Base-by-base conservation (phyloP, 2,888 invertebrate species). In the Caenorhabditis japonica region DNA sequence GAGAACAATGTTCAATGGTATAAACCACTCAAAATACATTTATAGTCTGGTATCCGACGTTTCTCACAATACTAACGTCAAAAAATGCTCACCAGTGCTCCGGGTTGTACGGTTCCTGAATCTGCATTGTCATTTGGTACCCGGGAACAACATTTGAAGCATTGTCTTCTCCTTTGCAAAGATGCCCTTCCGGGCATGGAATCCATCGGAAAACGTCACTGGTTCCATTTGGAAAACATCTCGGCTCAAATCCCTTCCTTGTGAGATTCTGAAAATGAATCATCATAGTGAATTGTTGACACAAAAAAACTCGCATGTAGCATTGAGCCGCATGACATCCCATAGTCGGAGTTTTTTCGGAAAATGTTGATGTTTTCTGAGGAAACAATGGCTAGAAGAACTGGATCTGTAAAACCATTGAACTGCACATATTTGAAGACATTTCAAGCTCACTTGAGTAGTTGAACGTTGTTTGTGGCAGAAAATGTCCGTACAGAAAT, bases 401-500 rank as follows among this genome's bases (percentile, higher is more conserved):
- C 71, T 0, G 75, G 77, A 19, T 55, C 80, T 80, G 46, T 17
- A 68, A 64, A n/a, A 27, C 7, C n/a, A 5, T 46, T 7, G 1
- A 23, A n/a, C 44, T 21, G 19, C 5, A 33, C 4, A 13, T 25
- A 7, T 58, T 49, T 43, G 12, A 10, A 43, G 5, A 23, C 4
- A 53, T 36, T 12, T 21, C 25, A 60, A 21, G 23, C 68, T 69
- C 27, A 79, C 79, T 62, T 4, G 72, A 62, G 47, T 74, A 71
- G 38, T 76, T 64, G 33, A 33, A 66, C 2, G 55, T 52, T 4
- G 27, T 44, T 36, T 55, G 23, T 8, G 79, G 60, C 13, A 95
- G 94, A 47, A 97, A 92, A 88, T 97, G 97, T 13, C 97, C 97
- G 88, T 94, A 97, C 84, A 97, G 94, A 89, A 94, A 97, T 49